A percentile compares a stretch with the other conserved stretches of the same genome.
phyloP scores from a whole-genome alignment of 2,797 vertebrate species.

The Sparidentex hasta region DNA sequence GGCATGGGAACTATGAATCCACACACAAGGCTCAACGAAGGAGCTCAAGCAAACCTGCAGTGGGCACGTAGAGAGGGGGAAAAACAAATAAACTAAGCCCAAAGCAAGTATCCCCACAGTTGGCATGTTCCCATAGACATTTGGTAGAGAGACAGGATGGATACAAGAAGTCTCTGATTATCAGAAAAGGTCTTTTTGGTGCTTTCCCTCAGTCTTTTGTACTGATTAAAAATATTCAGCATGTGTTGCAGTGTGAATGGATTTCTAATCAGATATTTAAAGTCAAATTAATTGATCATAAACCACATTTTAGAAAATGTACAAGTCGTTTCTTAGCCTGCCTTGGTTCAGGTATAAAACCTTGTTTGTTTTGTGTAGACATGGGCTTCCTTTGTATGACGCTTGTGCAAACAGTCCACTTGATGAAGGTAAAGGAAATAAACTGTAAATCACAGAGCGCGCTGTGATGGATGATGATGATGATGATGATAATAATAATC shows the following conservation, averaged over 20 bases:
- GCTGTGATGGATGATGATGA: conserved; percentile 18
- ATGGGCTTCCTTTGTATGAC: neutral
- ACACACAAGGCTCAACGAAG: conserved; percentile 75
- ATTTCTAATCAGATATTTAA: conserved; percentile 12
- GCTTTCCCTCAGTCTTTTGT: conserved; percentile 9
- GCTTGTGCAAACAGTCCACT: conserved; percentile 28
- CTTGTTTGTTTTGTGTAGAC: neutral
- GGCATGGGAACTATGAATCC: conserved; percentile 82
- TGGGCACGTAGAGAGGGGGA: conserved; percentile 68
- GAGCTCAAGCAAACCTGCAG: conserved; percentile 72
- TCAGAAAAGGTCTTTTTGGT: conserved; percentile 37
- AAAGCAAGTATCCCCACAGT: conserved; percentile 72
- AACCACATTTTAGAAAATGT: neutral
- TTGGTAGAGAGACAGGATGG: conserved; percentile 58
- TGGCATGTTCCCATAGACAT: conserved; percentile 74
- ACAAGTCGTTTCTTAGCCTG: neutral
- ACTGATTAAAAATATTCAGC: conserved; percentile 20
- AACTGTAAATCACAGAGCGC: conserved; percentile 14
- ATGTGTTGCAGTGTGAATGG: conserved; percentile 19
- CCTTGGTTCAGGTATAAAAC: neutral
- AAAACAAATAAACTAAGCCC: conserved; percentile 79
- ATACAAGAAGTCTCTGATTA: conserved; percentile 59
- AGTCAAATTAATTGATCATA: neutral
- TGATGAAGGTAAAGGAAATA: conserved; percentile 36
- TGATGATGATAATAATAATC: conserved; percentile 59